Base-by-base conservation (phyloP, 2,797 vertebrate genomes). In the Urophycis tenuis region DNA sequence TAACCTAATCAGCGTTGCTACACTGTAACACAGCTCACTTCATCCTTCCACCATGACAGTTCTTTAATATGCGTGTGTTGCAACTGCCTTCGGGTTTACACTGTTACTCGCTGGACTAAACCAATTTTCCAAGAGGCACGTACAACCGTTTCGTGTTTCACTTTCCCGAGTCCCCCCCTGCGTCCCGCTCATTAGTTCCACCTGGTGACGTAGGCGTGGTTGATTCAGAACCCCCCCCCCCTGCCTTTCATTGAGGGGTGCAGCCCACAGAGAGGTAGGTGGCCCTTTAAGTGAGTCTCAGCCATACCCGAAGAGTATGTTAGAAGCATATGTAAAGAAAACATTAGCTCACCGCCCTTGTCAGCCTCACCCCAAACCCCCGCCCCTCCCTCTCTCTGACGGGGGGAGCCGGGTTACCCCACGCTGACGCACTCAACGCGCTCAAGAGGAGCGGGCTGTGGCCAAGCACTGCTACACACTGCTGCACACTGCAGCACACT, bases 261-360 rank as follows among this genome's bases (percentile, higher is more conserved):
- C 60, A 10, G 60, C 60, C 60, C 60, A 29, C 60, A 0, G n/a
- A 19, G 60, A 29, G 60, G n/a, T 64, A 64, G 60, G 60, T 64
- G 60, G 60, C 60, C 60, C 60, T 29, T 25, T 64, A 64, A 64
- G 60, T 64, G 60, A 29, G 29, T 64, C 3, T 64, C 60, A 64
- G 29, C 60, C 25, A 29, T 64, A 64, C 4, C 29, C n/a, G 60
- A 29, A 25, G n/a, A 64, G 60, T 29, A 64, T 29, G 60, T 64
- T 64, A 64, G 60, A 29, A 64, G n/a, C 60, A 64, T n/a, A n/a
- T 64, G 25, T 29, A 19, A 64, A 64, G 60, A 64, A 64, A 64
- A 64, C 60, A 64, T 64, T 25, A 64, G 60, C 60, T 64, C 60
- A 64, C 60, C 25, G 60, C 60, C 60, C 25, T 64, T 64, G 60